Conservation (phyloP, 2,797 vertebrate species). For the Lepilemur ruficaudatus region DNA sequence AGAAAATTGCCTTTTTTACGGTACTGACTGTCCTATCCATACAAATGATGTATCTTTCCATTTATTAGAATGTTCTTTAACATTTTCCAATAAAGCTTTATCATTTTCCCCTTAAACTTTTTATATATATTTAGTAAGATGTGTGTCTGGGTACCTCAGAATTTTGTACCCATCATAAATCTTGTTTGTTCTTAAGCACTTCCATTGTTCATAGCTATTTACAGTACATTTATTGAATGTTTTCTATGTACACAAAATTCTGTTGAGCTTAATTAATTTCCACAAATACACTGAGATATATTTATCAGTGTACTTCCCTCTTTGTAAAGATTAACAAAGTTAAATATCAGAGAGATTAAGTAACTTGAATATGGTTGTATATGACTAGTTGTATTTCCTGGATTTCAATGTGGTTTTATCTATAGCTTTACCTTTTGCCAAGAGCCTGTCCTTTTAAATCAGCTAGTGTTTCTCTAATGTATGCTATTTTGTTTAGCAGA, state of each 20-base stretch:
- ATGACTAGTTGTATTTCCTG: background rate
- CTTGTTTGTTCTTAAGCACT: background rate
- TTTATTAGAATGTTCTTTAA: background rate
- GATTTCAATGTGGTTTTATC: background rate
- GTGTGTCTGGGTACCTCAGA: background rate
- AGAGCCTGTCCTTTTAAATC: conserved; percentile 16
- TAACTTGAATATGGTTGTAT: background rate
- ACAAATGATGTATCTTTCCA: background rate
- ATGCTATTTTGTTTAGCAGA: background rate
- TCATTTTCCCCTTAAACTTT: background rate
- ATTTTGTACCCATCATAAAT: background rate
- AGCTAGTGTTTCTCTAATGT: background rate
- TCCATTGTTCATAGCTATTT: background rate
- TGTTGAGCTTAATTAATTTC: background rate
- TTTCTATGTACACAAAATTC: background rate
- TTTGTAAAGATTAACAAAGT: background rate
- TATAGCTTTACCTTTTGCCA: background rate
- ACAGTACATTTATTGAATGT: background rate
- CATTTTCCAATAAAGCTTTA: background rate
- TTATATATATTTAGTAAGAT: background rate
- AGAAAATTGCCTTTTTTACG: background rate
- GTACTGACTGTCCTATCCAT: background rate
- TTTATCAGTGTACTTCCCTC: background rate
- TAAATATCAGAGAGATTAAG: background rate
- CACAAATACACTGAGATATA: background rate